phyloP scores from a whole-genome alignment of 2,113 vertebrate genomes.

The Osmerus eperlanus region DNA sequence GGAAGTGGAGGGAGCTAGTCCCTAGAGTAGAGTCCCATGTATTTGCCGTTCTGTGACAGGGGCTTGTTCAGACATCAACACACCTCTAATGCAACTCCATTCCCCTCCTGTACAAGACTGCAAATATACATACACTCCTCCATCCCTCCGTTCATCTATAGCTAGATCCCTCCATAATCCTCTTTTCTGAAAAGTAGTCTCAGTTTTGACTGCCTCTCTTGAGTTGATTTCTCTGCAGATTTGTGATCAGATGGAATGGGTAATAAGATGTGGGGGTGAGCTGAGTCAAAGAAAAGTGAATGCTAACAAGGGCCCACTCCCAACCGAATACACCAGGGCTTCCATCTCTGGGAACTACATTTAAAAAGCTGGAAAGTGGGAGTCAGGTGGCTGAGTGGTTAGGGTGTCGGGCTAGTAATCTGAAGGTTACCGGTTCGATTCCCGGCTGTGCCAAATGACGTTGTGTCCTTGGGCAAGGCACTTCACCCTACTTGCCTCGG shows the following conservation, averaged over 20 bases:
- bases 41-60: constrained; percentile 27
- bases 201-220: constrained; percentile 18
- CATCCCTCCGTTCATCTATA: background rate
- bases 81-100: constrained; percentile 26
- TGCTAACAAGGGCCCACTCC: constrained; percentile 22
- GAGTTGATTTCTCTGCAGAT: constrained; percentile 29
- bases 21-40: constrained; percentile 8
- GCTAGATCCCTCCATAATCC: background rate
- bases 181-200: constrained; percentile 14
- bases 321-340: background rate
- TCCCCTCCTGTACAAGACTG: constrained; percentile 1
- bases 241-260: constrained; percentile 43
- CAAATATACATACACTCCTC: constrained; percentile 25
- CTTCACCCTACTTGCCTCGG: no score
- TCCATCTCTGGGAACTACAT: background rate
- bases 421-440: no score
- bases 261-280: constrained; percentile 31
- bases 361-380: background rate
- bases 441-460: no score
- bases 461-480: no score
- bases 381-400: no score
- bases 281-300: constrained; percentile 5
- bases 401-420: no score
- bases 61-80: constrained; percentile 31
- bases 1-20: background rate